A percentile compares a stretch with the other conserved stretches of the same genome.
These are phyloP conservation scores for Lasiurus cinereus DNA, from an alignment of 2,113 vertebrate genomes.

Conservation along the genomic window DNA sequence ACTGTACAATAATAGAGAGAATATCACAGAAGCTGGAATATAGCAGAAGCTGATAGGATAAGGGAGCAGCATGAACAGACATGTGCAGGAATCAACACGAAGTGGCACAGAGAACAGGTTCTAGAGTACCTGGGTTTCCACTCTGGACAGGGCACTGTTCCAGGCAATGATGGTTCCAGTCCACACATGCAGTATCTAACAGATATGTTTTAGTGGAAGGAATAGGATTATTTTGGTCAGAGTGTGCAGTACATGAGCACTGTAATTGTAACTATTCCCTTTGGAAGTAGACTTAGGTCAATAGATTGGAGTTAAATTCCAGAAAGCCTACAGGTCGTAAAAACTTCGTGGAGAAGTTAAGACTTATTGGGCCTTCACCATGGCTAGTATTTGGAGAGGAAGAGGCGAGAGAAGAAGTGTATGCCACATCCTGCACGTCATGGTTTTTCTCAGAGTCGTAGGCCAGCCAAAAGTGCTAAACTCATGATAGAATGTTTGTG, in stretches of 20 bases:
- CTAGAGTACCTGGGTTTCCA: not conserved
- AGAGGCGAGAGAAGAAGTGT: not conserved
- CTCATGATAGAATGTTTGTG: not conserved
- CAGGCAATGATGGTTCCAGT: not conserved
- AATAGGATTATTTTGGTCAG: not conserved
- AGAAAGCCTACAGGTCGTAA: not conserved
- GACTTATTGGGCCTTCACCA: not conserved
- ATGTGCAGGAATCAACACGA: not conserved
- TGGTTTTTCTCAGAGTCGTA: constrained; percentile 3
- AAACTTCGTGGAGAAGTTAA: not conserved
- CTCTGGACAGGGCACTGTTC: no score
- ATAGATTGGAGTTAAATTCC: not conserved
- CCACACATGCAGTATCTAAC: not conserved
- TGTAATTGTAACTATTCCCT: not conserved
- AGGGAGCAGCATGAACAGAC: no score
- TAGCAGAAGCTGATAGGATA: no score
- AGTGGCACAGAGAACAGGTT: not conserved
- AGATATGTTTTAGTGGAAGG: not conserved
- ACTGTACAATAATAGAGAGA: not conserved
- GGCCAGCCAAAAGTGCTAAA: not conserved
- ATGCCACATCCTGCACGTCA: not conserved
- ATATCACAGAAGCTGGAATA: not conserved
- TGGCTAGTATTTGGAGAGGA: not conserved
- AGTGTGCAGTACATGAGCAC: not conserved
- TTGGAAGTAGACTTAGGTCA: not conserved